Evolutionary conservation across 1,140 invertebrate species (phyloP).

Genomic region (Dendroctonus valens): DNA sequence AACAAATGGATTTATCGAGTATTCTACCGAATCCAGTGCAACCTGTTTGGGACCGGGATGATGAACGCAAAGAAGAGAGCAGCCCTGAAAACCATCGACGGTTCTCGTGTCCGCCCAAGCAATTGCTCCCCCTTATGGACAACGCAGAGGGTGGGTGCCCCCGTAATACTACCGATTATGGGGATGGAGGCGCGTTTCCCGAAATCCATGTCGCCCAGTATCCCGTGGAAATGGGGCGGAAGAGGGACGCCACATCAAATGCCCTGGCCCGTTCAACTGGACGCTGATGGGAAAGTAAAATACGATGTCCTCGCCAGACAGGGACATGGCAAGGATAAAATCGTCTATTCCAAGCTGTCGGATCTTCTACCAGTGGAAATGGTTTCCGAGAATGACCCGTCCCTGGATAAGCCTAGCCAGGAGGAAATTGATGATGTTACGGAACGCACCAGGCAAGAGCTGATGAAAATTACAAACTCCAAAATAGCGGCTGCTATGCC

Average conservation of each 20-base stretch:
- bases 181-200: constrained; percentile 98
- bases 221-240: constrained; percentile 83
- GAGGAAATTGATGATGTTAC: constrained; percentile 86
- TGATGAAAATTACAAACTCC: constrained; percentile 84
- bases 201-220: constrained; percentile 98
- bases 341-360: constrained; percentile 93
- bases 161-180: constrained; percentile 75
- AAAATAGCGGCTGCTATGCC: constrained; percentile 94
- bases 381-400: constrained; percentile 85
- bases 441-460: constrained; percentile 77
- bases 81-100: constrained; percentile 60
- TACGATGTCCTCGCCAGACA: constrained; percentile 95
- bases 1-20: constrained; percentile 52
- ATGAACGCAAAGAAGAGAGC: constrained; percentile 70
- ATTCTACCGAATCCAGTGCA: constrained; percentile 82
- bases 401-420: constrained; percentile 78
- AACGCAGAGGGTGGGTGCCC: constrained; percentile 95
- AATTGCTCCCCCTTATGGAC: constrained; percentile 94
- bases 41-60: constrained; percentile 83
- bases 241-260: constrained; percentile 78
- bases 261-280: constrained; percentile 91
- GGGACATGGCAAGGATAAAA: constrained; percentile 95
- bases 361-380: constrained; percentile 94
- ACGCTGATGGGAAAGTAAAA: constrained; percentile 93
- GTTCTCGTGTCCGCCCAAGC: constrained; percentile 78